Evolutionary conservation across 2,888 invertebrate genomes (phyloP).

Genomic region (Ferdinandea cuprea): DNA sequence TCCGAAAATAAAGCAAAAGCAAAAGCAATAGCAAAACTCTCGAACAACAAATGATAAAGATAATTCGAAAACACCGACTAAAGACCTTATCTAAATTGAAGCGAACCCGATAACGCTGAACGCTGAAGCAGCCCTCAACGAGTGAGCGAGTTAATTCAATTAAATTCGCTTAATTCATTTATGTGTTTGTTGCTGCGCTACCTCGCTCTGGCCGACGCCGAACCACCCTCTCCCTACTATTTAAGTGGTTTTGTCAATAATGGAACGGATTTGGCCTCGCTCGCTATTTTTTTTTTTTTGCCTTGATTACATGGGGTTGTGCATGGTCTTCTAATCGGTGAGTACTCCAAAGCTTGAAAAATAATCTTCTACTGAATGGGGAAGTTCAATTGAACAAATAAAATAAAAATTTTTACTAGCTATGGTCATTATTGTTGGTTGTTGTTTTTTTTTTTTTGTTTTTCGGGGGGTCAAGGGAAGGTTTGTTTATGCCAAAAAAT

Average conservation of each 20-base stretch:
- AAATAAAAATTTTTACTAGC: constrained; percentile 8
- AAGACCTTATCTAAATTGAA: constrained; percentile 69
- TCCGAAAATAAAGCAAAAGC: constrained; percentile 35
- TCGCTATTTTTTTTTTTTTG: too few species aligned
- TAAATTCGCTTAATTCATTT: constrained; percentile 69
- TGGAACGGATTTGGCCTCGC: constrained; percentile 66
- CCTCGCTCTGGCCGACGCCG: not conserved
- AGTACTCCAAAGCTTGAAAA: constrained; percentile 55
- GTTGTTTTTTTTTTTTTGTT: not conserved
- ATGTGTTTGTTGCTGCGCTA: constrained; percentile 47
- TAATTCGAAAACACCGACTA: constrained; percentile 38
- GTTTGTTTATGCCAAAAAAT: constrained; percentile 5
- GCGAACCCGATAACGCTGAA: constrained; percentile 51
- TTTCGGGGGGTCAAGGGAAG: constrained; percentile 42
- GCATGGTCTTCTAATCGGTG: constrained; percentile 48
- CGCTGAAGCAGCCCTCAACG: constrained; percentile 49
- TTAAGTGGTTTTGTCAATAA: constrained; percentile 71
- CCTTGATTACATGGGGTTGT: constrained; percentile 50
- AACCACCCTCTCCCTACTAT: too few species aligned
- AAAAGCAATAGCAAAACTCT: not conserved
- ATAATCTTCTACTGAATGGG: constrained; percentile 19
- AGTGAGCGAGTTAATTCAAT: constrained; percentile 71
- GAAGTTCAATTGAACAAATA: constrained; percentile 49
- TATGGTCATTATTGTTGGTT: too few species aligned
- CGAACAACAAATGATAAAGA: constrained; percentile 43